These are phyloP conservation scores for Enteromius afrohamiltoni DNA, from an alignment of 2,797 vertebrate genomes.

Conservation along the genomic window DNA sequence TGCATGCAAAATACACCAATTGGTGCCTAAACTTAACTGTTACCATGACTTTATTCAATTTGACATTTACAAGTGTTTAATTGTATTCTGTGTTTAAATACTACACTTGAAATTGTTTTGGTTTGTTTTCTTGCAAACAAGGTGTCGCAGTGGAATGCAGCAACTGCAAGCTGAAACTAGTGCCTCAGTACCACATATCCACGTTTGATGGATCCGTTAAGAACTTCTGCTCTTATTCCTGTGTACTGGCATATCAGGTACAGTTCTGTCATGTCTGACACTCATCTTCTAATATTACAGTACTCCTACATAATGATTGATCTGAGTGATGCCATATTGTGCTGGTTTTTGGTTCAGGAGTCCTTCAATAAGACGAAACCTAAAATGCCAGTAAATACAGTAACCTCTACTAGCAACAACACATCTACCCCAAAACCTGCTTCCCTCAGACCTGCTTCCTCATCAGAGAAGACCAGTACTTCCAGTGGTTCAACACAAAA, in stretches of 20 bases:
- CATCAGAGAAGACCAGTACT: constrained; percentile 47
- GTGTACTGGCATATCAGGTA: constrained; percentile 93
- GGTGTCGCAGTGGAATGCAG: constrained; percentile 89
- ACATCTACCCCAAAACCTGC: constrained; percentile 18
- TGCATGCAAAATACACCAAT: not conserved
- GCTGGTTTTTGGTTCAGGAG: constrained; percentile 64
- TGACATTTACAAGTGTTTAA: not conserved
- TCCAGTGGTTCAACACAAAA: constrained; percentile 53
- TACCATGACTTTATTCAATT: not conserved
- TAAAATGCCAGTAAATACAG: constrained; percentile 58
- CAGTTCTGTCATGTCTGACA: not conserved
- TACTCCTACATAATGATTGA: no score
- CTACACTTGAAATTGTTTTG: not conserved
- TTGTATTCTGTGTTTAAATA: not conserved
- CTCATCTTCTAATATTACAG: no score
- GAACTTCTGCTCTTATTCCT: constrained; percentile 94
- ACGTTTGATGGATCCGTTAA: constrained; percentile 96
- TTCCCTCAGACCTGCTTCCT: not conserved
- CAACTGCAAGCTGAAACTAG: constrained; percentile 85
- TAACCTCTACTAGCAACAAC: constrained; percentile 12
- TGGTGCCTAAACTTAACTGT: not conserved
- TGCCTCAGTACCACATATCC: constrained; percentile 94
- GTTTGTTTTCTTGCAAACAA: constrained; percentile 57
- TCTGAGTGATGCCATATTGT: not conserved
- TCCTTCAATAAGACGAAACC: constrained; percentile 70